Evolutionary conservation across 2,797 vertebrate species (phyloP).

Genomic region (Chelonia mydas): DNA sequence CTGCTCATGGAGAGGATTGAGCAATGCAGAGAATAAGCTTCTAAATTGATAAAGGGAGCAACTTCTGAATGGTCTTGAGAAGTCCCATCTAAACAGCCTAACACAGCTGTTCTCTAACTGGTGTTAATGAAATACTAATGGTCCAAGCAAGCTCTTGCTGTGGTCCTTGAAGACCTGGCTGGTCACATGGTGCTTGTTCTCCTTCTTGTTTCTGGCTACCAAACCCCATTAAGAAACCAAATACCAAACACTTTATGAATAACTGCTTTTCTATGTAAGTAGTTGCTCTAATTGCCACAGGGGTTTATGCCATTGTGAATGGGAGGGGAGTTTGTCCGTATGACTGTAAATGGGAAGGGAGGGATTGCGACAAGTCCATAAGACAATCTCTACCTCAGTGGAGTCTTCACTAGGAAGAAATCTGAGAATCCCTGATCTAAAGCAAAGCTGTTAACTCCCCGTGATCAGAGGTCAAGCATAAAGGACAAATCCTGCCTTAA

Average conservation of each 20-base stretch:
- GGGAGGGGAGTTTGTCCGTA: not conserved
- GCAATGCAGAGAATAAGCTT: not conserved
- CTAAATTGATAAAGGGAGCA: not conserved
- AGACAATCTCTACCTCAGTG: not conserved
- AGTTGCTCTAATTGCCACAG: not conserved
- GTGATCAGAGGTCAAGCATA: not conserved
- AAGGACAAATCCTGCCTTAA: not conserved
- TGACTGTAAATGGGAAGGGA: not conserved
- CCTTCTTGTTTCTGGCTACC: not conserved
- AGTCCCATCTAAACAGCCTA: not conserved
- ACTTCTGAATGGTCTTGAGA: not conserved
- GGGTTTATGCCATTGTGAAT: not conserved
- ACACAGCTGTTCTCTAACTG: not conserved
- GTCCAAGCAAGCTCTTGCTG: not conserved
- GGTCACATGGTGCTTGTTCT: accelerated
- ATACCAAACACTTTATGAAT: not conserved
- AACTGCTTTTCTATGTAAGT: not conserved
- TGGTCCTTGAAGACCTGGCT: not conserved
- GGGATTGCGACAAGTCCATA: not conserved
- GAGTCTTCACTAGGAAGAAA: not conserved
- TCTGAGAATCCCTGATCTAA: not conserved
- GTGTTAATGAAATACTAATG: not conserved
- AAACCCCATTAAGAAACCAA: not conserved
- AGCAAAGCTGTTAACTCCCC: not conserved
- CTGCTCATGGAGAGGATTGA: not conserved